Percentiles rank a stretch among this genome's conserved stretches.
phyloP scores from a whole-genome alignment of 1,140 invertebrate species.

The Drosophila erecta region DNA sequence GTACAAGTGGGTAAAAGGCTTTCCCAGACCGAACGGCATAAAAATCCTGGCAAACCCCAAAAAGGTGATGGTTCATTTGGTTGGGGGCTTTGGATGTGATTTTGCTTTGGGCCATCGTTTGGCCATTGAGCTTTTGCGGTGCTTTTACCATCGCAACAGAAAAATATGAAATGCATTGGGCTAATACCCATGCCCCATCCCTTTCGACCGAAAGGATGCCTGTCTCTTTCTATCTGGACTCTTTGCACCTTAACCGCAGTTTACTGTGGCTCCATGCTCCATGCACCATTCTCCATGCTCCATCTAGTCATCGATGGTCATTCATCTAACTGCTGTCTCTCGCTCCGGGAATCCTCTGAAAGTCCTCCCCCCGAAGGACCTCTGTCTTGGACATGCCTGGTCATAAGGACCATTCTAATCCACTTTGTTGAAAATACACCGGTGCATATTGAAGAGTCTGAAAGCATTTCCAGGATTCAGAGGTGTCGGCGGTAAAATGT shows the following conservation, averaged over 20 bases:
- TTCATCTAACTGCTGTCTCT: constrained; percentile 63
- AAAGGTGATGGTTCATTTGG: constrained; percentile 27
- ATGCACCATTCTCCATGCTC: constrained; percentile 16
- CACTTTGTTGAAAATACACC: constrained; percentile 68
- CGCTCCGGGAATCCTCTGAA: background rate
- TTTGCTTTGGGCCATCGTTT: constrained; percentile 40
- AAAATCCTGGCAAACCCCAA: constrained; percentile 30
- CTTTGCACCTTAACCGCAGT: constrained; percentile 63
- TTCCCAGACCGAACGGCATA: constrained; percentile 21
- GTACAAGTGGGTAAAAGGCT: constrained; percentile 23
- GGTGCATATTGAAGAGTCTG: constrained; percentile 69
- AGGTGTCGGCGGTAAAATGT: constrained; percentile 15
- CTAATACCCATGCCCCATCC: constrained; percentile 21
- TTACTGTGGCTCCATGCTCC: constrained; percentile 49
- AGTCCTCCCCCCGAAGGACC: background rate
- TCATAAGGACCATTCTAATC: constrained; percentile 73
- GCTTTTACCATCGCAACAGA: constrained; percentile 33
- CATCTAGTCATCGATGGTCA: constrained; percentile 68
- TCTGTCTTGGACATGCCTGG: constrained; percentile 31
- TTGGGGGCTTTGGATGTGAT: constrained; percentile 35
- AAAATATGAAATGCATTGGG: constrained; percentile 57
- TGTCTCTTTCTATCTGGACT: constrained; percentile 16
- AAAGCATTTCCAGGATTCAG: constrained; percentile 24
- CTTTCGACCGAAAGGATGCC: background rate
- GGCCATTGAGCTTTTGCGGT: constrained; percentile 50